phyloP scores from a whole-genome alignment of 2,797 vertebrate genomes.

The Karalla daura region DNA sequence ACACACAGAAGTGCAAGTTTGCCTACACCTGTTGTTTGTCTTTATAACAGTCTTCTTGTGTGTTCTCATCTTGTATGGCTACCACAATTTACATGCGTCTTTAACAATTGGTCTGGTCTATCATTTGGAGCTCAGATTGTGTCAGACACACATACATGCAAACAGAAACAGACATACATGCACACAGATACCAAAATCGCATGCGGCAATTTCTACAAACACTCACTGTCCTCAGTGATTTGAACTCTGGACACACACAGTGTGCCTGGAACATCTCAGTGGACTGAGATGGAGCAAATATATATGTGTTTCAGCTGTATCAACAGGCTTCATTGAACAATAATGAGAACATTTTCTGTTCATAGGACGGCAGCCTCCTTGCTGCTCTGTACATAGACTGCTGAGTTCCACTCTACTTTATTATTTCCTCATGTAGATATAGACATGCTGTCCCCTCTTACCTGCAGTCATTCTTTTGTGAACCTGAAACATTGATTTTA shows the following conservation, averaged over 20 bases:
- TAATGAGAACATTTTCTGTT: background rate
- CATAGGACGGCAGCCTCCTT: background rate
- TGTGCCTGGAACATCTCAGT: background rate
- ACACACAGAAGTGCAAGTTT: background rate
- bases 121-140: conserved; percentile 31
- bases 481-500: background rate
- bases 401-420: background rate
- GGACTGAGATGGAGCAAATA: background rate
- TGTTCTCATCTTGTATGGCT: conserved; percentile 1
- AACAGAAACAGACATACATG: background rate
- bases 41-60: background rate
- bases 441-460: background rate
- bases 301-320: background rate
- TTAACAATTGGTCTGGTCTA: conserved; percentile 24
- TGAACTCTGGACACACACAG: conserved; percentile 7
- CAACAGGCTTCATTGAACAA: conserved; percentile 10
- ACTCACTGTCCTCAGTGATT: background rate
- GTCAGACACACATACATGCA: conserved; percentile 6
- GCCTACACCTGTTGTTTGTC: background rate
- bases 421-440: background rate
- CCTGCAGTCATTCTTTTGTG: background rate
- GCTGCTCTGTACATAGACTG: background rate
- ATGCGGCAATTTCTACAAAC: background rate
- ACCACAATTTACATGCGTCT: background rate
- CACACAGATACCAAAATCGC: background rate